Evolutionary conservation across 2,888 invertebrate genomes (phyloP), one percentile per base, ranked within the genome.

Genomic region (Monochamus alternatus): DNA sequence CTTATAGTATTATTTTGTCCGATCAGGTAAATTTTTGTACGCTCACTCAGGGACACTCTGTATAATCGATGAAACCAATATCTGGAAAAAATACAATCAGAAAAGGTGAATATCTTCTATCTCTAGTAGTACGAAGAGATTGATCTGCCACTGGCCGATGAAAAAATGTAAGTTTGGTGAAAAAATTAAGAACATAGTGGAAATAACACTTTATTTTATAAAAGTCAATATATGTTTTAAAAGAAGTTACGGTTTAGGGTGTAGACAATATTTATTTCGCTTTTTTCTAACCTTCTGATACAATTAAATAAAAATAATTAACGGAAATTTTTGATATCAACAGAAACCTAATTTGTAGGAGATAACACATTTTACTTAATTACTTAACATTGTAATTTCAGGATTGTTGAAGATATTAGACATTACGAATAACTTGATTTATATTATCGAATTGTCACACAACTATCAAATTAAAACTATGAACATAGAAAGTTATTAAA

Each of bases 201-300:
- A 74, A 74, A 69, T 74, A 74, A 74, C 63, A 74, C 63, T 59
- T 75, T 73, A 63, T 73, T 73, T 68, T 73, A 68, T 75, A 75
- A 75, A 75, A 75, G 73, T 68, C 32, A 32, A 63, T 58, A 60
- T 68, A 55, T 12, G 68, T 58, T 75, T 63, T 52, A 59, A 73
- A 72, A 60, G 32, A 68, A 67, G 47, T 44, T 60, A 47, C 14
- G 31, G 47, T 64, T 68, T 38, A 43, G 65, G 47, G 58, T 58
- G 52, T 58, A 67, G 58, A 65, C 70, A 65, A 60, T 47, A 31
- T 69, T 60, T 69, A 59, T 68, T 58, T 68, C 10, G 8, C 32
- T 64, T 64, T 30, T 64, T 64, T 47, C 47, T 47, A 47, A 47
- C 22, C 22, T 38, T 9, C 22, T 8, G 30, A 47, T 22, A 31